These are phyloP conservation scores for Buphagus erythrorhynchus DNA, from an alignment of 2,797 vertebrate genomes.

Conservation along the genomic window DNA sequence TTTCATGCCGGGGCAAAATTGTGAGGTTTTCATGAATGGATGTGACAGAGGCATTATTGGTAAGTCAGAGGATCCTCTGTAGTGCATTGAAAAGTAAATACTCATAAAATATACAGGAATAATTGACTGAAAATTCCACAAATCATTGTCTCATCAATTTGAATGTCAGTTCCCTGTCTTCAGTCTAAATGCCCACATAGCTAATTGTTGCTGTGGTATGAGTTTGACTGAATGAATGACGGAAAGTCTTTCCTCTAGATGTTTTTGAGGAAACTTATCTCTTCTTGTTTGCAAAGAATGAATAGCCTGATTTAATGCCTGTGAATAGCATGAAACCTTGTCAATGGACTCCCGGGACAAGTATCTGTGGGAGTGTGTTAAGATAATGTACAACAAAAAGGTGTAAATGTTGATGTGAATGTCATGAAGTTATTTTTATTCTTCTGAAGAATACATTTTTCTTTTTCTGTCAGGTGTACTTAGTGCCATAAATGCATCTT, in stretches of 20 bases:
- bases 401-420: not conserved
- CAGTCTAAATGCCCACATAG: not conserved
- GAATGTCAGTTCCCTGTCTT: not conserved
- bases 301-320: constrained; percentile 17
- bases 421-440: not conserved
- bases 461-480: not conserved
- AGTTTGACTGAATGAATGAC: not conserved
- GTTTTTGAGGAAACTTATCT: not conserved
- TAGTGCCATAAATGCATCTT: not conserved
- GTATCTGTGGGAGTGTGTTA: not conserved
- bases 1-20: not conserved
- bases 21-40: not conserved
- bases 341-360: not conserved
- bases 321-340: constrained; percentile 6
- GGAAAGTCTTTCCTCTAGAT: not conserved
- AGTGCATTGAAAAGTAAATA: not conserved
- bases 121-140: not conserved
- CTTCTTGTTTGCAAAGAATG: not conserved
- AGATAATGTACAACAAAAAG: not conserved
- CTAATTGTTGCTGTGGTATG: not conserved
- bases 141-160: not conserved
- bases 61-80: not conserved
- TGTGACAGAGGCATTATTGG: not conserved
- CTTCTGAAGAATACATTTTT: not conserved
- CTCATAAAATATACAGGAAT: not conserved